A percentile compares a stretch with the other conserved stretches of the same genome.
These are phyloP conservation scores for Actinernus sp. DNA, from an alignment of 92 coral and sea anemone species.

Conservation along the genomic window DNA sequence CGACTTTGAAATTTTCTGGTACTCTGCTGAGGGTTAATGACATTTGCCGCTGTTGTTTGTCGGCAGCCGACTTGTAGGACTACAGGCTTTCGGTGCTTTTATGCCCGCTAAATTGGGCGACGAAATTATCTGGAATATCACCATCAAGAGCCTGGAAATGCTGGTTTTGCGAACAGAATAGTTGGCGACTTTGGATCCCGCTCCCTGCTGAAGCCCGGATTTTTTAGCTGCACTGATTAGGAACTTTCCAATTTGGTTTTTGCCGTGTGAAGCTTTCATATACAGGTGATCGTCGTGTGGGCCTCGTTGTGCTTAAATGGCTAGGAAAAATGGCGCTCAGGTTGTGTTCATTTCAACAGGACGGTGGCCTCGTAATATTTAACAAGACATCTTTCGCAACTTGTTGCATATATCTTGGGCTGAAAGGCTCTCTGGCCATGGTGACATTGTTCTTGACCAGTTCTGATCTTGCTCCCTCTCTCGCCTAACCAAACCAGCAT, in stretches of 20 bases:
- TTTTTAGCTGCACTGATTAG: conserved; percentile 39
- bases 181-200: conserved; percentile 52
- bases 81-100: conserved; percentile 31
- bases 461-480: conserved; percentile 29
- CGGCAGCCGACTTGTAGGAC: conserved; percentile 26
- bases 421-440: conserved; percentile 32
- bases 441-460: conserved; percentile 31
- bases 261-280: conserved; percentile 50
- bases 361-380: conserved; percentile 44
- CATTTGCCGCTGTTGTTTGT: conserved; percentile 25
- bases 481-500: conserved; percentile 20
- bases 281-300: conserved; percentile 34
- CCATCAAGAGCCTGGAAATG: conserved; percentile 50
- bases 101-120: conserved; percentile 42
- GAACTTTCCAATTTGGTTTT: conserved; percentile 56
- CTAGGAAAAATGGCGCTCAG: conserved; percentile 66
- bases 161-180: conserved; percentile 48
- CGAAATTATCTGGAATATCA: conserved; percentile 41
- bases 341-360: conserved; percentile 48
- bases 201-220: conserved; percentile 35
- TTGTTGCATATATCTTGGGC: conserved; percentile 26
- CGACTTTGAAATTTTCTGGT: too few species aligned
- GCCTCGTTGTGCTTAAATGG: too few species aligned
- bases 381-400: conserved; percentile 32
- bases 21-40: conserved; percentile 10